Conservation (phyloP, 1,140 invertebrate genomes). For the Helicoverpa zea region DNA sequence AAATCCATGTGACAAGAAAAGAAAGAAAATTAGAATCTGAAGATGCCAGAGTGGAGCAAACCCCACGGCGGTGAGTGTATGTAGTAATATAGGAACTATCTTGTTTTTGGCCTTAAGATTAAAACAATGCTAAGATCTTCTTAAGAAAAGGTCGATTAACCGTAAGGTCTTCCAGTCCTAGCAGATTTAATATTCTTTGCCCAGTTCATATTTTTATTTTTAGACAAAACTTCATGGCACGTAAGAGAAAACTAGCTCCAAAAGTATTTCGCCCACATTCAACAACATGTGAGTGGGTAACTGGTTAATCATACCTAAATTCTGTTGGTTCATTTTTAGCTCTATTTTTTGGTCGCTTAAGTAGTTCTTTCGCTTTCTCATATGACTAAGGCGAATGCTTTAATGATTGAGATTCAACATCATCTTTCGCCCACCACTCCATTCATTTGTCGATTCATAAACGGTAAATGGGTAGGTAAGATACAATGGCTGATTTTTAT, state of each 20-base stretch:
- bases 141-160: too few relatives aligned
- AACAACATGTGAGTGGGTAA: conserved; percentile 39
- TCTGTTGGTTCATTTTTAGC: conserved; percentile 36
- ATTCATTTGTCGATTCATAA: conserved; percentile 39
- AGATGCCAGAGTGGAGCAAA: too few relatives aligned
- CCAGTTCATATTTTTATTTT: neutral
- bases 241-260: conserved; percentile 7
- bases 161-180: neutral
- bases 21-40: too few relatives aligned
- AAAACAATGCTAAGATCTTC: too few relatives aligned
- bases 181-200: too few relatives aligned
- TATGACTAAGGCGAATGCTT: conserved; percentile 46
- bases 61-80: too few relatives aligned
- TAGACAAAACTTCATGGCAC: neutral
- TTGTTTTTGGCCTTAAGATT: too few relatives aligned
- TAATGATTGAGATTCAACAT: conserved; percentile 16
- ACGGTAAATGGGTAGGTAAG: conserved; percentile 3
- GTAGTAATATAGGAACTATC: too few relatives aligned
- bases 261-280: conserved; percentile 29
- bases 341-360: conserved; percentile 43
- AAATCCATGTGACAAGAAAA: too few relatives aligned
- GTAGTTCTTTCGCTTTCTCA: conserved; percentile 39
- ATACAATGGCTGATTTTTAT: conserved; percentile 4
- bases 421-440: conserved; percentile 37
- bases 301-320: conserved; percentile 35